Base-by-base conservation (phyloP, 1,140 invertebrate genomes). In the Papilio helenus region DNA sequence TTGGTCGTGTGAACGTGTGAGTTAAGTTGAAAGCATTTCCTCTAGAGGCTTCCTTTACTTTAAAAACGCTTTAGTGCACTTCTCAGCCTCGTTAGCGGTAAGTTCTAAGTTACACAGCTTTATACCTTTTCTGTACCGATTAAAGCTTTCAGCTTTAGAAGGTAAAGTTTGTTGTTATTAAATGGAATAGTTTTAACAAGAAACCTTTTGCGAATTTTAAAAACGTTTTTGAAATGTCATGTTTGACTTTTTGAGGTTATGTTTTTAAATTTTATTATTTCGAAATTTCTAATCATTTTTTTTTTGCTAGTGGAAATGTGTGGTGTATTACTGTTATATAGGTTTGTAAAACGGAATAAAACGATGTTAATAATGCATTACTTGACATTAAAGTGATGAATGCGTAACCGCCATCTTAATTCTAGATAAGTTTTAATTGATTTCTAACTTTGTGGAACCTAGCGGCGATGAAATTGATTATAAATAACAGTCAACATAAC, bases 31-130 rank as follows among this genome's bases (percentile, higher is more conserved):
- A 29, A 68, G 61, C 26, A 4, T 68, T 68, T 18, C 26, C 61
- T 68, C 61, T 68, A 68, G 26, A 68, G 61, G 7, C 26, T 68
- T 68, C 61, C 61, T 26, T 68, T 68, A 68, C 61, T 68, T 68
- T 68, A 68, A 68, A 68, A 68, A 68, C 61, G 61, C 61, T 68
- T 65, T 29, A 29, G 61, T 26, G 61, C 61, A 29, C 23, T 68
- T 55, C 51, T 20, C 51, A 55, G 51, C 51, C 51, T 55, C 51
- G 51, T 55, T 55, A 55, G 51, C n/a, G 18, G 51, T 20, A 20
- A 55, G 18, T 55, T 18, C 51, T 18, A 8, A 8, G 49, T 51
- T 51, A 49, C 16, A 55, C 18, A 20, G 51, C 18, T n/a, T 55
- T n/a, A 55, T 55, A 55, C 18, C 16, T 55, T 55, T 55, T 55